Evolutionary conservation across 2,888 invertebrate genomes (phyloP), one percentile per base, ranked within the genome.

Genomic region (Cataglyphis albicans): DNA sequence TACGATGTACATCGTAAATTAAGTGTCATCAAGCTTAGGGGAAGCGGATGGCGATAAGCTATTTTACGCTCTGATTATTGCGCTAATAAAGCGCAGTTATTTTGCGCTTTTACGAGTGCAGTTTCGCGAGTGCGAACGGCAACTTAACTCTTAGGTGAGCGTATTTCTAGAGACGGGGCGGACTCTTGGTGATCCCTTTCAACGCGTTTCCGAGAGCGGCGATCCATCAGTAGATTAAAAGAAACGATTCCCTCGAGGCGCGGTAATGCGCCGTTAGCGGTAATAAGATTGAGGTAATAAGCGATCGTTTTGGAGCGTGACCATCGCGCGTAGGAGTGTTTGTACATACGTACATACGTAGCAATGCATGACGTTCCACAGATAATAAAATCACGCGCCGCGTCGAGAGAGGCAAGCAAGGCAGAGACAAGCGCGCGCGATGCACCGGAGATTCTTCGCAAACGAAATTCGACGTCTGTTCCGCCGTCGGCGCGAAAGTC

Each of bases 221-320:
- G 78, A 88, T 89, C 64, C 81, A 52, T 2, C 48, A 21, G 44
- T 61, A 84, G 82, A 89, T 90, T 85, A 84, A 80, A 87, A 88
- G 84, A 87, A 88, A 89, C 84, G 80, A 89, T 86, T 84, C 82
- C 52, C 52, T 83, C 78, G 78, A 86, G 85, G 81, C 78, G 84
- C 86, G 84, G 89, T 90, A 90, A 91, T 90, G 89, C 89, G 86
- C 92, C 92, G 93, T 92, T 93, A 93, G 91, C 88, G 87, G 88
- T 93, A 93, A 92, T 93, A 93, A 91, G 93, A 93, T 92, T 92
- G 92, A 92, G 92, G 92, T 93, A 94, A 93, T 93, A 92, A 93
- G 93, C 76, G 86, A 92, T 92, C 90, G 93, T 94, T 94, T 93
- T 94, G 93, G 94, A 94, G 94, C 94, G 94, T 94, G 93, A 94